These are phyloP conservation scores for Australoheros facetus DNA, from an alignment of 2,797 vertebrate genomes.

Conservation along the genomic window DNA sequence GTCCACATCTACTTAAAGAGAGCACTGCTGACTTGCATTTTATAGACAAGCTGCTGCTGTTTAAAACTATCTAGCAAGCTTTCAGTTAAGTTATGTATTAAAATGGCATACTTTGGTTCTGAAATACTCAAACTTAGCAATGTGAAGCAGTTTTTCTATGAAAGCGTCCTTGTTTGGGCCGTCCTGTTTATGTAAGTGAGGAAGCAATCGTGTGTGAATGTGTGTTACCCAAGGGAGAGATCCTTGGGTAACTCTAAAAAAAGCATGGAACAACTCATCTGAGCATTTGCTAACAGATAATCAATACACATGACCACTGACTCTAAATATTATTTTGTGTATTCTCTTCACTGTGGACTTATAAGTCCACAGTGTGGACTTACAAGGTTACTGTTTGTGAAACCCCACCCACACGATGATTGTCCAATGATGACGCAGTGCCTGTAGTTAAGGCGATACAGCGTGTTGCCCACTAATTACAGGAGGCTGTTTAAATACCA, in stretches of 20 bases:
- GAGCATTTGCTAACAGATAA: background rate
- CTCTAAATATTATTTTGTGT: background rate
- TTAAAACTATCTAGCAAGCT: background rate
- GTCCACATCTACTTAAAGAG: background rate
- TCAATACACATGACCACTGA: background rate
- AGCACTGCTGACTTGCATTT: background rate
- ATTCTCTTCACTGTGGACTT: background rate
- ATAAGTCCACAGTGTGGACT: too few relatives aligned
- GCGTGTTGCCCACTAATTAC: background rate
- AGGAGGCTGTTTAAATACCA: background rate
- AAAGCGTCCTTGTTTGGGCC: background rate
- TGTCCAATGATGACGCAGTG: background rate
- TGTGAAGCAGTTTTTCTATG: background rate
- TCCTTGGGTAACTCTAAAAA: background rate
- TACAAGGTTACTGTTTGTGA: background rate
- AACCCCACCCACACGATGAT: background rate
- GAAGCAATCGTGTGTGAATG: background rate
- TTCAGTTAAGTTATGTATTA: background rate
- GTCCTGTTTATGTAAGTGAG: background rate
- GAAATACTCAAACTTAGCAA: background rate
- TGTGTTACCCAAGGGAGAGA: background rate
- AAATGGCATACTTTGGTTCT: background rate
- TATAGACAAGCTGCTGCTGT: background rate
- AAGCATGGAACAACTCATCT: background rate
- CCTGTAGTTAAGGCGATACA: background rate